Percentiles rank a stretch among this genome's conserved stretches.
Conservation (phyloP, 1,140 invertebrate species). For the Leptopilina boulardi region DNA sequence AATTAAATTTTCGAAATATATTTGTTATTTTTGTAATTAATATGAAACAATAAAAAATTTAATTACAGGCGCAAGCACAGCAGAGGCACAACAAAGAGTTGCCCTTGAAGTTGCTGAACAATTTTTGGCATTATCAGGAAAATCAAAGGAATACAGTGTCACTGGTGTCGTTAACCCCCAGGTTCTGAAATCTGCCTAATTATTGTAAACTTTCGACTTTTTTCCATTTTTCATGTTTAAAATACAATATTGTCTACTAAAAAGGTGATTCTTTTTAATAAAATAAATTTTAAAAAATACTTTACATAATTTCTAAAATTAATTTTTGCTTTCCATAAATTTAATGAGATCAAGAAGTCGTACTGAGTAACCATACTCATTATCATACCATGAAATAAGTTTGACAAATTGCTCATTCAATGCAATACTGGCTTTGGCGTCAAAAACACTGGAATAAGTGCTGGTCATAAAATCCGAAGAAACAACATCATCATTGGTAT, state of each 20-base stretch:
- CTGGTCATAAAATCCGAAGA: slow-evolving; percentile 82
- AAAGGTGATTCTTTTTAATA: too few relatives aligned
- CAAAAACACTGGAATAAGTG: slow-evolving; percentile 81
- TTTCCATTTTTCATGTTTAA: not conserved
- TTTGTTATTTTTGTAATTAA: not conserved
- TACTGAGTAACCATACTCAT: slow-evolving; percentile 83
- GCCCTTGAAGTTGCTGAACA: slow-evolving; percentile 96
- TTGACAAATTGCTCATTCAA: slow-evolving; percentile 79
- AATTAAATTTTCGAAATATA: slow-evolving; percentile 43
- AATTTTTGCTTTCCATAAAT: slow-evolving; percentile 41
- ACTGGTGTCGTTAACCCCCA: slow-evolving; percentile 80
- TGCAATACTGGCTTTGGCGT: slow-evolving; percentile 82
- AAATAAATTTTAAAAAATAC: not conserved
- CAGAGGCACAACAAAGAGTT: slow-evolving; percentile 93
- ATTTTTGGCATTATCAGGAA: slow-evolving; percentile 85
- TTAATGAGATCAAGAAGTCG: slow-evolving; percentile 81
- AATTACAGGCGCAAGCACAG: slow-evolving; percentile 88
- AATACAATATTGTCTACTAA: not conserved
- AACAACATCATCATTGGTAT: slow-evolving; percentile 84
- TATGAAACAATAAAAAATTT: not conserved
- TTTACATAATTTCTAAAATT: too few relatives aligned
- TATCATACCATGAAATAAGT: slow-evolving; percentile 82
- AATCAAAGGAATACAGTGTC: slow-evolving; percentile 73
- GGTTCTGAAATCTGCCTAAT: slow-evolving; percentile 63
- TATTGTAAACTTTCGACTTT: not conserved